Percentiles rank a stretch among this genome's conserved stretches.
These are phyloP conservation scores for Cyprinodon tularosa DNA, from an alignment of 2,113 vertebrate genomes.

Conservation along the genomic window DNA sequence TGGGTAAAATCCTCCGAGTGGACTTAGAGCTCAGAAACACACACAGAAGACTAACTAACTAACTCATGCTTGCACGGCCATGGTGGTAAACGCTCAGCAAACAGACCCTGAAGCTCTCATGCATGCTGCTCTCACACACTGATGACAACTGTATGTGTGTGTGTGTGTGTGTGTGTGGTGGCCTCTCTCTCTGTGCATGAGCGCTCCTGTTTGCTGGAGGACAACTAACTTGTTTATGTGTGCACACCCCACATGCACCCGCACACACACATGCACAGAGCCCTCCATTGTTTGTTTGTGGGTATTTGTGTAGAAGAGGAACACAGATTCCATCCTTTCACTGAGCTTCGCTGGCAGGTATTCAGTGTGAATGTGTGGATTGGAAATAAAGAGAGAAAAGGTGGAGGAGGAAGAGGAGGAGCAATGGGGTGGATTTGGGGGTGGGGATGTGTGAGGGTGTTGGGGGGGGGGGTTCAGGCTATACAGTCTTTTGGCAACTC, in stretches of 20 bases:
- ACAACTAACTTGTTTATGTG: conserved; percentile 72
- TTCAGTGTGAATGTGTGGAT: conserved; percentile 47
- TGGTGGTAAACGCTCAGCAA: conserved; percentile 60
- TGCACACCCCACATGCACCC: conserved; percentile 53
- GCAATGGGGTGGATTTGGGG: conserved; percentile 18
- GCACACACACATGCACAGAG: conserved; percentile 19
- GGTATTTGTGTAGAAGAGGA: conserved; percentile 12
- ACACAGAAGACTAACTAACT: conserved; percentile 23
- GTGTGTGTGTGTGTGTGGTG: conserved; percentile 39
- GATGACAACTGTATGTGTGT: conserved; percentile 18
- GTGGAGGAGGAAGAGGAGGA: conserved; percentile 57
- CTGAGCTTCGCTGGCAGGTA: conserved; percentile 62
- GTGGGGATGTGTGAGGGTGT: too few relatives aligned
- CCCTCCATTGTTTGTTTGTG: conserved; percentile 35
- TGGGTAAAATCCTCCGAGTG: conserved; percentile 38
- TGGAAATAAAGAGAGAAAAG: conserved; percentile 60
- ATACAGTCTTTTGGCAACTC: conserved; percentile 78
- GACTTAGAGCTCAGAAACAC: conserved; percentile 24
- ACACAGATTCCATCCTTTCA: conserved; percentile 63
- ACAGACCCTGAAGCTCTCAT: conserved; percentile 50
- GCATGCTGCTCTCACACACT: conserved; percentile 31
- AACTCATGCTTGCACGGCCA: conserved; percentile 36
- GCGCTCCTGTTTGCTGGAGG: conserved; percentile 67
- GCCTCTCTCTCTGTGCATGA: conserved; percentile 68
- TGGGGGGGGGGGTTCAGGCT: conserved; percentile 57